Evolutionary conservation across 2,888 invertebrate species (phyloP).

Genomic region (Petrolisthes cinctipes): DNA sequence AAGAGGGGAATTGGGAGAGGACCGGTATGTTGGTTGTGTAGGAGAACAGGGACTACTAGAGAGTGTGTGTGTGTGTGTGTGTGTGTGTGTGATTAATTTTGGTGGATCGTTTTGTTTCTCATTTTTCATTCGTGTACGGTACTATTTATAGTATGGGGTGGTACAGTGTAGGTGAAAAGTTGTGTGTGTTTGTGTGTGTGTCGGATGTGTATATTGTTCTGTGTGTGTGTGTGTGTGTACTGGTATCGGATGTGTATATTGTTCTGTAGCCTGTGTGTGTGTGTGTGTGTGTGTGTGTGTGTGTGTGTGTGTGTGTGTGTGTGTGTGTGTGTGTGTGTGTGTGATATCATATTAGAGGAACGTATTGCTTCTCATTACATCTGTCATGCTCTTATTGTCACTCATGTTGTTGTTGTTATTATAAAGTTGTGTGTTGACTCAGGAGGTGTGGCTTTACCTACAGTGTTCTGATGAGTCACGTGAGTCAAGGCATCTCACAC

Average conservation of each 20-base stretch:
- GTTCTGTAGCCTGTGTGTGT: not conserved
- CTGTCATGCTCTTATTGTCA: too few relatives aligned
- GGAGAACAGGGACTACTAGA: not conserved
- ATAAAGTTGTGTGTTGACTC: too few relatives aligned
- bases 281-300: conserved; percentile 18
- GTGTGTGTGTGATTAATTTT: not conserved
- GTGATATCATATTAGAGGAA: too few relatives aligned
- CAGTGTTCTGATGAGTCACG: too few relatives aligned
- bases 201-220: not conserved
- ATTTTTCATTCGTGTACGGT: too few relatives aligned
- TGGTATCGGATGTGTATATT: too few relatives aligned
- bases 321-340: too few relatives aligned
- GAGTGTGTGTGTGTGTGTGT: not conserved
- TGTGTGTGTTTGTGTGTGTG: not conserved
- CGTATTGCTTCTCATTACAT: too few relatives aligned
- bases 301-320: conserved; percentile 18
- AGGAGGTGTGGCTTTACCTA: too few relatives aligned
- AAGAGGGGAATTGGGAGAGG: not conserved
- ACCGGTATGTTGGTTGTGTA: not conserved
- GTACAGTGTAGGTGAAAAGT: too few relatives aligned
- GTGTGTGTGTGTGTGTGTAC: conserved; percentile 4
- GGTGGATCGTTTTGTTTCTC: not conserved
- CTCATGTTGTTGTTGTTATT: too few relatives aligned
- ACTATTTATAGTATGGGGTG: not conserved
- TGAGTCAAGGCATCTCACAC: too few relatives aligned